phyloP scores from a whole-genome alignment of 2,888 invertebrate species.

The Erebia ligea region DNA sequence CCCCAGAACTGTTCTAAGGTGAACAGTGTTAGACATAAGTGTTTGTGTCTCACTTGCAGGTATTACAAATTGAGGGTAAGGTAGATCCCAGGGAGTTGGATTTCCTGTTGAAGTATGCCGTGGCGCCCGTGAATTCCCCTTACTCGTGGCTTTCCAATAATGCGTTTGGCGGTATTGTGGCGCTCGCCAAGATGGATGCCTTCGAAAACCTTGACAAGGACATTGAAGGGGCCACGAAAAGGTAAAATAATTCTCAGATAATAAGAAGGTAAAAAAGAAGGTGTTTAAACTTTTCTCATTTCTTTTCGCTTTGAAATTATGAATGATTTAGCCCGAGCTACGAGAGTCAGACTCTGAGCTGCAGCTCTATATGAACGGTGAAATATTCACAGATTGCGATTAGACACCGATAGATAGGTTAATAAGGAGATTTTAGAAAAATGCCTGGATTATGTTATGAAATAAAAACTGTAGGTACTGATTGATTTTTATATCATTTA shows the following conservation, averaged over 20 bases:
- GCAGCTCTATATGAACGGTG: too few relatives aligned
- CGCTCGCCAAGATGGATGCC: conserved; percentile 89
- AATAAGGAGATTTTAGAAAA: too few relatives aligned
- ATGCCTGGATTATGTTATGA: too few relatives aligned
- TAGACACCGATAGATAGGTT: too few relatives aligned
- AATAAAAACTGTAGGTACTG: not conserved
- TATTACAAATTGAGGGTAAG: conserved; percentile 82
- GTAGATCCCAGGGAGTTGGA: conserved; percentile 91
- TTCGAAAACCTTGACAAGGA: conserved; percentile 94
- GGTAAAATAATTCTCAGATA: conserved; percentile 54
- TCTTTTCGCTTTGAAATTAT: too few relatives aligned
- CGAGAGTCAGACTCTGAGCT: too few relatives aligned
- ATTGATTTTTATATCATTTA: conserved; percentile 42
- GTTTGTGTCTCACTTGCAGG: conserved; percentile 46
- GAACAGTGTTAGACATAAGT: too few relatives aligned
- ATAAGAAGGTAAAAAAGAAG: too few relatives aligned
- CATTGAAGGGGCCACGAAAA: conserved; percentile 94
- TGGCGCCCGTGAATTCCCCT: conserved; percentile 88
- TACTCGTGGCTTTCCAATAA: conserved; percentile 91
- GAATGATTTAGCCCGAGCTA: too few relatives aligned
- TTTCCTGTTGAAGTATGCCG: conserved; percentile 93
- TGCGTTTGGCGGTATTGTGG: conserved; percentile 92
- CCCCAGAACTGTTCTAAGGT: too few relatives aligned
- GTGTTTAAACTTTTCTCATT: too few relatives aligned
- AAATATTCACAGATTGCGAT: too few relatives aligned